phyloP scores from a whole-genome alignment of 2,888 invertebrate species.

The Patella ulyssiponensis region DNA sequence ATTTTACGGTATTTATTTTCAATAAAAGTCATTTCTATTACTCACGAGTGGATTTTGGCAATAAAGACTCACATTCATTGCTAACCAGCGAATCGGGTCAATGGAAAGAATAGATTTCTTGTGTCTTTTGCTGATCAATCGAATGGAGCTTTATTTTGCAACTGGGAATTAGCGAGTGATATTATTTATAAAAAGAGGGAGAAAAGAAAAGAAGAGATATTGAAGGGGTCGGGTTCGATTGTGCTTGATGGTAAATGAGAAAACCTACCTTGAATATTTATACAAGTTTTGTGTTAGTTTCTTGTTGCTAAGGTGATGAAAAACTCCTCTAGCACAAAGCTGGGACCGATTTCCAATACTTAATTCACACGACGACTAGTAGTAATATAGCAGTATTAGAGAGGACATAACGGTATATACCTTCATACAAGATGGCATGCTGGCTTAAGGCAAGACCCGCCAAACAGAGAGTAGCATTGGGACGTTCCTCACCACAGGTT shows the following conservation, averaged over 20 bases:
- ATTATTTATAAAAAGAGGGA: conserved; percentile 7
- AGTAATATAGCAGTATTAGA: no score
- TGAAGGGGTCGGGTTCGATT: conserved; percentile 1
- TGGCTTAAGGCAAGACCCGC: conserved; percentile 2
- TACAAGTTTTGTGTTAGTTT: conserved; percentile 9
- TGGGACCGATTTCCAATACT: conserved; percentile 11
- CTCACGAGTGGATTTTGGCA: conserved; percentile 8
- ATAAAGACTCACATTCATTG: not conserved
- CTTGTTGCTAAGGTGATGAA: conserved; percentile 12
- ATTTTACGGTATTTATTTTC: conserved; percentile 2
- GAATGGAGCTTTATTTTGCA: conserved; percentile 1
- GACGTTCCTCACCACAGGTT: conserved; percentile 5
- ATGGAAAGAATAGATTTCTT: not conserved
- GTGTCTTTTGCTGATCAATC: conserved; percentile 3
- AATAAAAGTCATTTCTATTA: conserved; percentile 4
- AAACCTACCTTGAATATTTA: conserved; percentile 9
- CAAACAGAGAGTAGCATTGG: conserved; percentile 7
- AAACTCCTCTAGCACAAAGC: conserved; percentile 7
- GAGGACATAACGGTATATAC: no score
- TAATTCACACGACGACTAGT: conserved; percentile 3
- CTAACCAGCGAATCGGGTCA: not conserved
- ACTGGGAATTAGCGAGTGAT: not conserved
- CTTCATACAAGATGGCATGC: not conserved
- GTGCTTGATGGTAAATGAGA: not conserved
- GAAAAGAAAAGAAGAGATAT: not conserved